Conservation (phyloP, 2,797 vertebrate genomes). For the Pangasius krempfi region DNA sequence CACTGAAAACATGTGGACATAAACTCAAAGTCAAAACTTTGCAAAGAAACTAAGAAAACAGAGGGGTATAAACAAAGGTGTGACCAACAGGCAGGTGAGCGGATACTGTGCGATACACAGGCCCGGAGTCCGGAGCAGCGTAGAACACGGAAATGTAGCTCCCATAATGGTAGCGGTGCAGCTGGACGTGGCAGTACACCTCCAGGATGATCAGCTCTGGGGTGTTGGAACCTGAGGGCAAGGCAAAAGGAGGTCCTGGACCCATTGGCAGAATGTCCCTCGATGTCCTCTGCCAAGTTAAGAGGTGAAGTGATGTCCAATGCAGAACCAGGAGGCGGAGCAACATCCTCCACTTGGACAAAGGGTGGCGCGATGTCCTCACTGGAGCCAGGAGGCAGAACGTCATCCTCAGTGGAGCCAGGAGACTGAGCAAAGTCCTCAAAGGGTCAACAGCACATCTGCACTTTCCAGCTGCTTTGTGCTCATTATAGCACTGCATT, state of each 20-base stretch:
- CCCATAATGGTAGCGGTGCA: background rate
- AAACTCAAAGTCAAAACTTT: background rate
- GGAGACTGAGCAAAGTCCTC: background rate
- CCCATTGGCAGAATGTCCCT: no score
- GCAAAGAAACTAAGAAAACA: background rate
- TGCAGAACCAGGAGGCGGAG: background rate
- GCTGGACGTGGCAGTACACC: background rate
- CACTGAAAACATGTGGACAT: background rate
- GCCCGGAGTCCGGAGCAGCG: background rate
- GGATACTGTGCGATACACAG: background rate
- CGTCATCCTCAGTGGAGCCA: background rate
- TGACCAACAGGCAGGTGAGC: background rate
- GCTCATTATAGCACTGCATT: slow-evolving; percentile 3
- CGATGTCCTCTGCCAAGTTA: background rate
- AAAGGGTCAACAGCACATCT: background rate
- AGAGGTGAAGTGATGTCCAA: background rate
- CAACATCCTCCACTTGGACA: background rate
- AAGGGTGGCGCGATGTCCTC: background rate
- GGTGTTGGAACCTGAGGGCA: background rate
- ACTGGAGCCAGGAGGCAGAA: slow-evolving; percentile 9
- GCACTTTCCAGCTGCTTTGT: background rate
- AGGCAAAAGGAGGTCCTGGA: background rate
- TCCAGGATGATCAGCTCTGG: background rate
- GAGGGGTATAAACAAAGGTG: background rate
- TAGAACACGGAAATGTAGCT: background rate